Evolutionary conservation across 1,140 invertebrate genomes (phyloP).

Genomic region (Eciton burchellii): DNA sequence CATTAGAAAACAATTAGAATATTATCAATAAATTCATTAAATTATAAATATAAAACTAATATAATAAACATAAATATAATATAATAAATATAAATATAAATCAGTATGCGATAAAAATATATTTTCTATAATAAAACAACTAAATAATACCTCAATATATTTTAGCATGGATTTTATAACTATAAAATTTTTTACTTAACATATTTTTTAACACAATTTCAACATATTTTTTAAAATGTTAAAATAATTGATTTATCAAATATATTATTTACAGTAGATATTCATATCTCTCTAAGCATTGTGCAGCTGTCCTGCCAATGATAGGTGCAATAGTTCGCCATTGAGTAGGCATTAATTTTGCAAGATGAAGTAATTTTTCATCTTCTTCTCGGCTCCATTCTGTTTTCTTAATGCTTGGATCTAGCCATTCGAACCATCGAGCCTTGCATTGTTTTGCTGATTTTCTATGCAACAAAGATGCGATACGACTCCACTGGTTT

Average conservation of each 20-base stretch:
- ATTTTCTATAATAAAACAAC: too few relatives aligned
- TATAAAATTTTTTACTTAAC: too few relatives aligned
- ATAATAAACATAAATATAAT: too few relatives aligned
- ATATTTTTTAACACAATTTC: too few relatives aligned
- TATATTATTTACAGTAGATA: slow-evolving; percentile 93
- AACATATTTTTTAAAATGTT: too few relatives aligned
- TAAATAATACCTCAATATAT: too few relatives aligned
- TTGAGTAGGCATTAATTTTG: slow-evolving; percentile 99
- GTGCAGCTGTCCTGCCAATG: slow-evolving; percentile 98
- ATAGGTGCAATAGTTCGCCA: slow-evolving; percentile 99
- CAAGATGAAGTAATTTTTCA: slow-evolving; percentile 98
- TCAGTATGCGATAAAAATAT: neutral
- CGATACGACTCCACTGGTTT: slow-evolving; percentile 99
- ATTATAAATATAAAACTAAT: too few relatives aligned
- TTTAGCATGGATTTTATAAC: too few relatives aligned
- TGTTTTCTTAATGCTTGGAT: slow-evolving; percentile 99
- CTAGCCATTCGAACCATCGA: slow-evolving; percentile 99
- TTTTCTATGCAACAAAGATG: slow-evolving; percentile 98
- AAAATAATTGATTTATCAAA: too few relatives aligned
- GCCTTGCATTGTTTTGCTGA: slow-evolving; percentile 99
- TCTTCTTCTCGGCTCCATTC: slow-evolving; percentile 99
- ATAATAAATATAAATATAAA: too few relatives aligned
- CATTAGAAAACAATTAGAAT: too few relatives aligned
- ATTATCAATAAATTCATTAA: too few relatives aligned
- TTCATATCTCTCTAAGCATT: slow-evolving; percentile 99